Conservation (phyloP, 1,140 invertebrate species). For the Schlechtendalia chinensis region DNA sequence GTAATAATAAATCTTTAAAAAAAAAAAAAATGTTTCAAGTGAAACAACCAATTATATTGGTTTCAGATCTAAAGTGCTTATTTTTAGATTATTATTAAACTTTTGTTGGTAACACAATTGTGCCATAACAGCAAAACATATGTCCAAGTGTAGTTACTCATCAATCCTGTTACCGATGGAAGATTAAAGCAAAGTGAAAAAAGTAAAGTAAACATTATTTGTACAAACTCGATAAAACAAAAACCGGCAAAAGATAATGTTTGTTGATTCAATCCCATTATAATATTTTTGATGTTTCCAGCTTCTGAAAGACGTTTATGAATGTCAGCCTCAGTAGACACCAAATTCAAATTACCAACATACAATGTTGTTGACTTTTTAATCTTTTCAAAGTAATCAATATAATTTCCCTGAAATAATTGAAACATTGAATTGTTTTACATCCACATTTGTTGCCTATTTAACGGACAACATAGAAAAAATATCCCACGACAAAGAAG, state of each 20-base stretch:
- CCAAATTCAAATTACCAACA: conserved; percentile 34
- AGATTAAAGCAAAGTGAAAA: no score
- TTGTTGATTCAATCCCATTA: conserved; percentile 12
- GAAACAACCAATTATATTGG: background rate
- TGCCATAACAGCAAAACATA: no score
- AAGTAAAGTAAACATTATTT: background rate
- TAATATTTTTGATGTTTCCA: conserved; percentile 23
- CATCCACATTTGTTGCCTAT: background rate
- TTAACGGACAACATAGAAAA: no score
- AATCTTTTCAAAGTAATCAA: background rate
- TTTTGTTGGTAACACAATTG: no score
- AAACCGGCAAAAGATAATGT: conserved; percentile 10
- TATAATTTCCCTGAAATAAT: background rate
- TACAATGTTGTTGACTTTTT: conserved; percentile 15
- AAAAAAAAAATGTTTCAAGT: background rate
- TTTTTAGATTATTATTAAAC: no score
- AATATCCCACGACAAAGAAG: no score
- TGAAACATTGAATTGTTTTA: background rate
- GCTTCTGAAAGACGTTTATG: conserved; percentile 14
- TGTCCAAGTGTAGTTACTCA: no score
- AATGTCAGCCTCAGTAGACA: background rate
- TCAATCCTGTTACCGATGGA: no score
- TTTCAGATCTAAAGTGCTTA: no score
- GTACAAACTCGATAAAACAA: conserved; percentile 30
- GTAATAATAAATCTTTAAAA: background rate